Base-by-base conservation (phyloP, 64 coral and sea anemone genomes). In the Hydrozoanthus tunicans region DNA sequence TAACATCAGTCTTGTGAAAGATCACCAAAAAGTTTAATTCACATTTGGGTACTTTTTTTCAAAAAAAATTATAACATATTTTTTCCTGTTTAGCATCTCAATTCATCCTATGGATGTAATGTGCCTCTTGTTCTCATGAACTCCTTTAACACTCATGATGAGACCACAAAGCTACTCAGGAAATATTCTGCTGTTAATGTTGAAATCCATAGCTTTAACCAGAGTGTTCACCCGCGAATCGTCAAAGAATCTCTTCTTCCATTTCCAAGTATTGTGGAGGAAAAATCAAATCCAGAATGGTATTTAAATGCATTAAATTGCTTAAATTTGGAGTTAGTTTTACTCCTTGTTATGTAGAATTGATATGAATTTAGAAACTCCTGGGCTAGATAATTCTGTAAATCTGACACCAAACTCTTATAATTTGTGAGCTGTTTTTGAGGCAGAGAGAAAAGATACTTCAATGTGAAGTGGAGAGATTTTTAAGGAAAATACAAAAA, bases 131-230 rank as follows among this genome's bases (percentile, higher is more conserved):
- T 99, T 70, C 79, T 99, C 6, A 99, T 99, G 96, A 99, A 99
- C 73, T 99, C 96, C 6, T 99, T 99, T 66, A 99, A 99, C 43
- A 99, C 96, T 72, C 96, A 98, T 81, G 96, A 98, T 6, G 96
- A 98, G 43, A 98, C 96, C 9, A 64, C 81, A 77, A 98, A 98
- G 84, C 77, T 93, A 9, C 72, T 98, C 13, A 89, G 83, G 32
- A 98, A 98, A 73, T 98, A 98, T 93, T 86, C 80, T 54, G 94
- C 94, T 54, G 89, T 90, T 51, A 98, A 95, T 56, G 83, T 98
- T 5, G 12, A 77, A 9, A 98, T 98, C 10, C 84, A 94, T 56
- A 91, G 91, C 51, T 98, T 98, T 73, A 98, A 98, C 62, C 96
- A 98, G 73, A 98, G 96, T 71, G 89, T 92, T 53, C 96, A 98